Conservation (phyloP, 2,888 invertebrate species). For the Erebia epiphron region DNA sequence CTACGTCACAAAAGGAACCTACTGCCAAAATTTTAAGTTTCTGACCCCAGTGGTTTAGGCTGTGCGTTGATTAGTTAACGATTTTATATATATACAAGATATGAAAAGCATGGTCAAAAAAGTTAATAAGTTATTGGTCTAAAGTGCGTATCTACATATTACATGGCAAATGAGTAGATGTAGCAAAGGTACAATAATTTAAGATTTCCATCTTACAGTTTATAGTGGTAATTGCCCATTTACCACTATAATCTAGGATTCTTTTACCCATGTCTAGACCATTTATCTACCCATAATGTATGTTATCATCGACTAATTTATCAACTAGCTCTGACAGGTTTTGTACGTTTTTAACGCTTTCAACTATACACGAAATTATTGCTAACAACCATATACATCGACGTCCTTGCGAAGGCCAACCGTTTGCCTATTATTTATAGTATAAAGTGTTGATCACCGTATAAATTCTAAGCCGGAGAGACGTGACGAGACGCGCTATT, state of each 20-base stretch:
- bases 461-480: constrained; percentile 55
- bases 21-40: too few species aligned
- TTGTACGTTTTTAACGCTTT: constrained; percentile 43
- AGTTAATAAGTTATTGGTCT: too few species aligned
- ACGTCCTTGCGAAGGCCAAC: constrained; percentile 76
- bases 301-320: constrained; percentile 25
- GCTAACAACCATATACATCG: constrained; percentile 53
- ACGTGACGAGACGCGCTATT: constrained; percentile 64
- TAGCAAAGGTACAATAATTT: neutral
- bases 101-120: too few species aligned
- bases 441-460: constrained; percentile 54
- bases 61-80: too few species aligned
- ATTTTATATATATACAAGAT: too few species aligned
- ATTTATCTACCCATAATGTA: neutral
- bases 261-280: neutral
- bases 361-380: constrained; percentile 49
- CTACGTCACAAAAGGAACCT: too few species aligned
- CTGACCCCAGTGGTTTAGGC: too few species aligned
- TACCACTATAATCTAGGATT: neutral
- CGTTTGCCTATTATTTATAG: constrained; percentile 57
- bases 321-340: constrained; percentile 32
- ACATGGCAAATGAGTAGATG: too few species aligned
- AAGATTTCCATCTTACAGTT: neutral
- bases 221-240: neutral
- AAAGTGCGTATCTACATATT: too few species aligned